phyloP scores from a whole-genome alignment of 2,888 invertebrate genomes.

The Lutraria lutraria region DNA sequence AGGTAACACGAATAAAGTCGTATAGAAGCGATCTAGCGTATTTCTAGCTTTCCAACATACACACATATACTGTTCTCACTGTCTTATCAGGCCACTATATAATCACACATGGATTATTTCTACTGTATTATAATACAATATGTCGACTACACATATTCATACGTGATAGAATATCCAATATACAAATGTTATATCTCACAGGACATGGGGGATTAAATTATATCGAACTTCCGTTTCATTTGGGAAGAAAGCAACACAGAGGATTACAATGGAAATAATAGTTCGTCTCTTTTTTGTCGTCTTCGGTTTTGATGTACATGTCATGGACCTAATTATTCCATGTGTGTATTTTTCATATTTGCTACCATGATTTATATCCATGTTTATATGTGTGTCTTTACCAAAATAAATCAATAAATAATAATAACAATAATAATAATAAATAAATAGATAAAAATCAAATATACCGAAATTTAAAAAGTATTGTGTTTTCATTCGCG shows the following conservation, averaged over 20 bases:
- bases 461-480: no score
- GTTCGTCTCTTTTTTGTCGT: no score
- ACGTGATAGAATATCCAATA: neutral
- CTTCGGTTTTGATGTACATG: no score
- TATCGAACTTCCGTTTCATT: conserved; percentile 2
- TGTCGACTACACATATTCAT: neutral
- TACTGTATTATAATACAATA: conserved; percentile 7
- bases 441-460: no score
- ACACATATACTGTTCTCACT: neutral
- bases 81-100: neutral
- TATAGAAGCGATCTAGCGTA: neutral
- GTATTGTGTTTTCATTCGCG: no score
- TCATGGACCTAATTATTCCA: no score
- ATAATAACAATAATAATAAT: no score
- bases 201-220: neutral
- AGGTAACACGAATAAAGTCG: neutral
- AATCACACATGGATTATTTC: conserved; percentile 9
- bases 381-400: no score
- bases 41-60: neutral
- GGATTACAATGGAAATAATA: no score
- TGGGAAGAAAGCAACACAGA: neutral
- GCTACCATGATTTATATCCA: no score
- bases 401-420: no score
- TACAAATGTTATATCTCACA: neutral
- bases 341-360: no score